Percentiles rank a stretch among this genome's conserved stretches.
These are phyloP conservation scores for Pangasius macronema DNA, from an alignment of 2,797 vertebrate species.

Conservation along the genomic window DNA sequence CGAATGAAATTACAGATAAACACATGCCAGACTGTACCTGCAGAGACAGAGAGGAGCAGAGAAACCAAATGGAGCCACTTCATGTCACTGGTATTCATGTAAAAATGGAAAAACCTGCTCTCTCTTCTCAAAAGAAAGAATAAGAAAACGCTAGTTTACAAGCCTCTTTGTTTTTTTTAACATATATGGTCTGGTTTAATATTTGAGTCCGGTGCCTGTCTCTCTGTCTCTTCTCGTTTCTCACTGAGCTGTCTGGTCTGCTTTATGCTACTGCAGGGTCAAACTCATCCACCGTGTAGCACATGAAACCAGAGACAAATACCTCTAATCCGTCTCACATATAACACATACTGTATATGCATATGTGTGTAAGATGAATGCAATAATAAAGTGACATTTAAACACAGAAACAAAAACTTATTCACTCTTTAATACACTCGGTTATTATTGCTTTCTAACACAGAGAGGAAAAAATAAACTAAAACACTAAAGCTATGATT, in stretches of 20 bases:
- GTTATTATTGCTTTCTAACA: not conserved
- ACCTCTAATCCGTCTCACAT: conserved; percentile 15
- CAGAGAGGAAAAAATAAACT: not conserved
- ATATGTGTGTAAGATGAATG: not conserved
- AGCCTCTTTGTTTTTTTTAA: not conserved
- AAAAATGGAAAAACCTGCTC: not conserved
- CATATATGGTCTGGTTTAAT: not conserved
- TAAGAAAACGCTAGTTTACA: not conserved
- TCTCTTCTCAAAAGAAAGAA: not conserved
- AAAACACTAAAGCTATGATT: not conserved
- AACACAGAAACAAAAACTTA: not conserved
- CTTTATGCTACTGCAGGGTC: conserved; percentile 22
- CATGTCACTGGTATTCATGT: conserved; percentile 1
- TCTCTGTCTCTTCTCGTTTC: not conserved
- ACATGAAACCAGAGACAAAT: conserved; percentile 48
- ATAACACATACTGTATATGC: not conserved
- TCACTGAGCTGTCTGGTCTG: not conserved
- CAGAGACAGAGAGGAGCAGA: conserved; percentile 17
- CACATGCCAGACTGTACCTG: conserved; percentile 28
- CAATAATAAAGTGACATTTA: not conserved
- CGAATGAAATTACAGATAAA: not conserved
- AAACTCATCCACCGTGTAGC: conserved; percentile 18
- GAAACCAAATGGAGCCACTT: conserved; percentile 22
- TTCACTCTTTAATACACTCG: not conserved
- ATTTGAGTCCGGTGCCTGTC: not conserved